Evolutionary conservation across 2,888 invertebrate species (phyloP), one percentile per base, ranked within the genome.

Genomic region (Lithophane ornitopus): DNA sequence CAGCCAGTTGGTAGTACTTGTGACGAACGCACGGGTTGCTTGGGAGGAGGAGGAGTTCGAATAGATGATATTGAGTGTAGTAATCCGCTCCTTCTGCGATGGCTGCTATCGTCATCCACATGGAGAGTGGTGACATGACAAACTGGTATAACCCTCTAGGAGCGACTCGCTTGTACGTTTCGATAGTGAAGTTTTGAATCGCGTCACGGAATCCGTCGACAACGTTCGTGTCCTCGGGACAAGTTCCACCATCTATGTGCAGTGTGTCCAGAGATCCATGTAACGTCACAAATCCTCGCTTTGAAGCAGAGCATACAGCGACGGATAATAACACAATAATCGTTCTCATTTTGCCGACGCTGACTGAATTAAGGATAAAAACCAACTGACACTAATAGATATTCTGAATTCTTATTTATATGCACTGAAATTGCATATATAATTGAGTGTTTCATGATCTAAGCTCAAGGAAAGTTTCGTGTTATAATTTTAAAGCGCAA

Each of bases 101-200:
- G 0, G 76, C 87, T 0, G 88, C 78, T 0, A 88, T 6, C 0
- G 80, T 80, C 46, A 87, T 67, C 87, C 88, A 87, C 54, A 87
- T 74, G 0, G 87, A 74, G 9, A 65, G 78, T 1, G 87, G 78
- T 0, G 85, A 87, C 19, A 83, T 54, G 3, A 80, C 76, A 19
- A 84, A 85, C 22, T 87, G 80, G 22, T 80, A 81, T 0, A 54
- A n/a, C 14, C 79, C 78, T 19, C 54, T 68, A 1, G n/a, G 41
- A 14, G 82, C 79, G 2, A 77, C 72, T 7, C 39, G 46, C 58
- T 81, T 86, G 44, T 69, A 86, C 0, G 80, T 66, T 34, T 76
- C 69, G 6, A 81, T 65, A 6, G 84, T 76, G n/a, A 89, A 88
- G 39, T 84, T 76, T 41, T 78, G 12, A 9, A 85, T 52, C 0